Evolutionary conservation across 2,797 vertebrate genomes (phyloP), one percentile per base, ranked within the genome.

Genomic region (Perodicticus potto): DNA sequence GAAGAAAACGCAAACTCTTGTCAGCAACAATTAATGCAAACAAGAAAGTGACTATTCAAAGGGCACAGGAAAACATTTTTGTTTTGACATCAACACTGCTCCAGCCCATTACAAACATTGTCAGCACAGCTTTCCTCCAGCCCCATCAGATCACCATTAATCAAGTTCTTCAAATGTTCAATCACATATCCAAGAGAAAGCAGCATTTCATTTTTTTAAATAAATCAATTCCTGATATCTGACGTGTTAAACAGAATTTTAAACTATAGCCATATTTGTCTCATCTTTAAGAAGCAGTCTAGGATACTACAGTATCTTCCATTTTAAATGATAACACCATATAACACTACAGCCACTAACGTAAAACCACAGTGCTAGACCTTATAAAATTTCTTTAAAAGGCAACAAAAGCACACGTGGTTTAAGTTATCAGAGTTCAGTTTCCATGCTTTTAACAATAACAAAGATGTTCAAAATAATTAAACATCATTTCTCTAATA

Each of bases 121-220:
- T 96, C 97, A 98, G 96, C n/a, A 29, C 92, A 97, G 83, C 88
- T 95, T 97, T 98, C 88, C 97, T 97, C 96, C 94, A 96, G 92
- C 96, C 98, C 95, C 92, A 84, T 92, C 92, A 89, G 97, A 95
- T 95, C 93, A 88, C 82, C 87, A 61, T 96, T 94, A 94, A 93
- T 95, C 93, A 96, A 96, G 49, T 93, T 96, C 97, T 92, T 93
- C 88, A 97, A 95, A 97, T 78, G 95, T 37, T 91, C 94, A 93
- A 97, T 96, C 97, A 96, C 96, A 98, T 91, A 97, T 97, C 96
- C 89, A 97, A 95, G 82, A 98, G 95, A 97, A 98, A 98, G 96
- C 84, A 98, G 96, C 97, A 97, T 97, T 98, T 97, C 59, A 89
- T 78, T 27, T 80, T 86, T 92, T 90, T 77, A 25, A 98, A 97